phyloP scores from a whole-genome alignment of 2,113 vertebrate genomes.

The Catharus fuscescens region DNA sequence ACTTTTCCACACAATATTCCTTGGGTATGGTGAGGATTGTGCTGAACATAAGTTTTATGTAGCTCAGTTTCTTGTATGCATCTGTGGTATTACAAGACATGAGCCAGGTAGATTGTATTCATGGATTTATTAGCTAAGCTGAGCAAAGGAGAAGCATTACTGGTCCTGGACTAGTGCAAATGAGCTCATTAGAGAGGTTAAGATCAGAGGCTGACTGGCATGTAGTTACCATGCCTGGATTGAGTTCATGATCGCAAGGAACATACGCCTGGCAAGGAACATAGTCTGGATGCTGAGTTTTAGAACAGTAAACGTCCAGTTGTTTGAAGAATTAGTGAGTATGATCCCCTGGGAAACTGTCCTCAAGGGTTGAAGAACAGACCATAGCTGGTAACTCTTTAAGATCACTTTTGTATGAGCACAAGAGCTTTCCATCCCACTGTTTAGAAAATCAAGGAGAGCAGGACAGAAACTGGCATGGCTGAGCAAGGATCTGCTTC shows the following conservation, averaged over 20 bases:
- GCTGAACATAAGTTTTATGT: neutral
- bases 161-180: neutral
- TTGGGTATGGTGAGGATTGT: neutral
- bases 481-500: neutral
- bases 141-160: neutral
- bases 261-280: neutral
- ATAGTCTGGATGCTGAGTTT: neutral
- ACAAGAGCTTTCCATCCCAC: neutral
- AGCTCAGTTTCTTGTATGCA: neutral
- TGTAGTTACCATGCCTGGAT: rapidly evolving
- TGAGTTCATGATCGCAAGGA: neutral
- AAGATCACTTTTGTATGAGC: neutral
- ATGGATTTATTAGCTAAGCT: neutral
- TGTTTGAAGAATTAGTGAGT: neutral
- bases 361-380: neutral
- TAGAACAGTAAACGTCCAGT: neutral
- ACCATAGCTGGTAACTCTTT: neutral
- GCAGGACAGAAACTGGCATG: neutral
- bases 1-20: neutral
- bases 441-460: neutral
- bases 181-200: neutral
- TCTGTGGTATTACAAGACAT: neutral
- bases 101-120: neutral
- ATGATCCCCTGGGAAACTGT: neutral
- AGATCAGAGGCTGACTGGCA: neutral